Conservation (phyloP, 2,888 invertebrate species). For the Bombylius discolor region DNA sequence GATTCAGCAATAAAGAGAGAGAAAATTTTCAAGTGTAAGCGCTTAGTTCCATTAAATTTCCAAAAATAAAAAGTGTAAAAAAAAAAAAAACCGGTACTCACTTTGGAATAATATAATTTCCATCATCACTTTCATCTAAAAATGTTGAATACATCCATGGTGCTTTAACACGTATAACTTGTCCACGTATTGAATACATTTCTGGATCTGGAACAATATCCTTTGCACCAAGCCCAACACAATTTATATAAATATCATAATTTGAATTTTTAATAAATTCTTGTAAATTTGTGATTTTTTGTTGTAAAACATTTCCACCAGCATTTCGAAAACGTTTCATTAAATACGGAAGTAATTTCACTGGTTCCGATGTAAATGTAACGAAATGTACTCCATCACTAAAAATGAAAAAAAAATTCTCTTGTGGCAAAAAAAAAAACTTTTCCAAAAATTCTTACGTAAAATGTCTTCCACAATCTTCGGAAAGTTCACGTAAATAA, state of each 20-base stretch:
- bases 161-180: constrained; percentile 54
- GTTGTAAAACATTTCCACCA: constrained; percentile 44
- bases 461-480: constrained; percentile 31
- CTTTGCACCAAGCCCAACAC: constrained; percentile 53
- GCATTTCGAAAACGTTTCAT: constrained; percentile 44
- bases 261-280: constrained; percentile 31
- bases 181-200: constrained; percentile 59
- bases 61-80: no score
- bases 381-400: constrained; percentile 52
- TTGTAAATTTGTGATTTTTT: constrained; percentile 42
- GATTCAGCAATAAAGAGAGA: no score
- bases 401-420: constrained; percentile 12
- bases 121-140: constrained; percentile 45
- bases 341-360: constrained; percentile 52
- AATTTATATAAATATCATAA: constrained; percentile 65
- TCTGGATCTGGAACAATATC: constrained; percentile 46
- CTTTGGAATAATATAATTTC: constrained; percentile 69
- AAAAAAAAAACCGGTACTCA: constrained; percentile 30
- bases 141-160: constrained; percentile 50
- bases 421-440: background rate
- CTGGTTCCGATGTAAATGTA: constrained; percentile 54
- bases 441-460: constrained; percentile 24
- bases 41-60: no score
- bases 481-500: constrained; percentile 30
- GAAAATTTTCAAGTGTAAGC: no score